Percentiles rank a stretch among this genome's conserved stretches.
These are phyloP conservation scores for Deroptyus accipitrinus DNA, from an alignment of 2,113 vertebrate species.

Conservation along the genomic window DNA sequence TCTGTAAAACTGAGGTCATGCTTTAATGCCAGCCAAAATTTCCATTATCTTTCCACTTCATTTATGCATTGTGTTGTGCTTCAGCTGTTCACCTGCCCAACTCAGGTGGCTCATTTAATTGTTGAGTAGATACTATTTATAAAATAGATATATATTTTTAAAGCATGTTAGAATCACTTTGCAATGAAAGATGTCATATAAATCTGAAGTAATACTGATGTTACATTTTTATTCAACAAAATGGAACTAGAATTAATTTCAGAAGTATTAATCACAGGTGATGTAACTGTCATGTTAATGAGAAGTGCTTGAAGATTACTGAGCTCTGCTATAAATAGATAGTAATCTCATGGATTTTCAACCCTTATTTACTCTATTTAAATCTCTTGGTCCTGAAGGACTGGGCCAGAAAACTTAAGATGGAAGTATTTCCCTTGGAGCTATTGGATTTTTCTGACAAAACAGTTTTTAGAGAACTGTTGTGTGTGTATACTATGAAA, in stretches of 20 bases:
- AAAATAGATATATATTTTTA: not conserved
- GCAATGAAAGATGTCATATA: not conserved
- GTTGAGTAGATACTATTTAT: not conserved
- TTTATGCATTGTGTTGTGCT: not conserved
- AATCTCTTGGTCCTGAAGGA: not conserved
- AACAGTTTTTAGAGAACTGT: not conserved
- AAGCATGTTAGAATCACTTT: not conserved
- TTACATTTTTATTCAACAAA: not conserved
- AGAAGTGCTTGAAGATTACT: not conserved
- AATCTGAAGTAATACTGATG: not conserved
- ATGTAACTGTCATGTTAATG: not conserved
- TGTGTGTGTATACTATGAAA: not conserved
- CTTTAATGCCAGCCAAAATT: not conserved
- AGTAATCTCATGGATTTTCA: not conserved
- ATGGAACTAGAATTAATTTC: not conserved
- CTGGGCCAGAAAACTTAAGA: not conserved
- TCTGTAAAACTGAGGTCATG: not conserved
- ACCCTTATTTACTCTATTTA: not conserved
- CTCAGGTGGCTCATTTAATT: not conserved
- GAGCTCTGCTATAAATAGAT: not conserved
- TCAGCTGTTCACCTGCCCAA: not conserved
- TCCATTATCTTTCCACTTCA: not conserved
- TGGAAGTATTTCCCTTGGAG: not conserved
- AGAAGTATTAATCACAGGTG: constrained; percentile 2
- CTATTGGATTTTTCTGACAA: not conserved